Conservation (phyloP, 1,140 invertebrate species). For the Drosophila nigromelanica region DNA sequence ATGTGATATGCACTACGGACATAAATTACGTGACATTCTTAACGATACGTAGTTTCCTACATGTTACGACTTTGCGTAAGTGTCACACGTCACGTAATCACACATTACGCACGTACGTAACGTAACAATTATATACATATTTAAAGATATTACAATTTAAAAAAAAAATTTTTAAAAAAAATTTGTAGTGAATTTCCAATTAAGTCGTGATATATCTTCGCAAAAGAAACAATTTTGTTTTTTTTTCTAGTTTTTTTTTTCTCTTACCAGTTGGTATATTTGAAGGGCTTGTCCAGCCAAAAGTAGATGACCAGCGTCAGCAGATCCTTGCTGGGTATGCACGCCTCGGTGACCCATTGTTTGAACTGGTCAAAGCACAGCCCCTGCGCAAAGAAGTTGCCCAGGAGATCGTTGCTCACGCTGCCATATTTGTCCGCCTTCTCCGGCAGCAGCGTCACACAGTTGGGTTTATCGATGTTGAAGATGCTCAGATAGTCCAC, state of each 20-base stretch:
- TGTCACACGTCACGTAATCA: too few species aligned
- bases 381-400: slow-evolving; percentile 59
- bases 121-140: too few species aligned
- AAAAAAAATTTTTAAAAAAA: too few species aligned
- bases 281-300: slow-evolving; percentile 78
- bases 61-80: too few species aligned
- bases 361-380: slow-evolving; percentile 71
- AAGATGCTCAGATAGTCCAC: slow-evolving; percentile 76
- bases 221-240: too few species aligned
- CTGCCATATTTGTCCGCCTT: slow-evolving; percentile 57
- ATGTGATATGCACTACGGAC: too few species aligned
- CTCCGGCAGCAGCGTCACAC: slow-evolving; percentile 45
- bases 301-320: slow-evolving; percentile 73
- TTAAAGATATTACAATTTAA: too few species aligned
- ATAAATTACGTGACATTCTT: too few species aligned
- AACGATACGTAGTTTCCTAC: too few species aligned
- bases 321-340: slow-evolving; percentile 69
- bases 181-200: not conserved
- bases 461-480: slow-evolving; percentile 53
- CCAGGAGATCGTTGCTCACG: slow-evolving; percentile 70
- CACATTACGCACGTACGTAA: too few species aligned
- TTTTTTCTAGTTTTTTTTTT: not conserved
- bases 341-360: slow-evolving; percentile 41
- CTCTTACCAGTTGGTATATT: slow-evolving; percentile 70
- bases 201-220: not conserved